phyloP scores from a whole-genome alignment of 2,113 vertebrate genomes.

The Sitta europaea region DNA sequence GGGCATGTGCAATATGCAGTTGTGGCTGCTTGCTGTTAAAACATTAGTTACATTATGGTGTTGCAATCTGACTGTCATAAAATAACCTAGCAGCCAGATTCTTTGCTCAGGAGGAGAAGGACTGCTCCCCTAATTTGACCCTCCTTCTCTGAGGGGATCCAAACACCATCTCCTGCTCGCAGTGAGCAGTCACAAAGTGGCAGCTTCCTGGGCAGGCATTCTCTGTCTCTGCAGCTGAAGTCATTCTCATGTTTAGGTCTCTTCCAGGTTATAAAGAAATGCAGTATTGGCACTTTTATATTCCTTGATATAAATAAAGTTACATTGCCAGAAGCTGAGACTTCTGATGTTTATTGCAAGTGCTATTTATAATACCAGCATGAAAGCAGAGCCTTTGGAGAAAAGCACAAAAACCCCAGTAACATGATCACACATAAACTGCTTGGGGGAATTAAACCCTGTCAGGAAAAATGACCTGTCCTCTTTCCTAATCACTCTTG shows the following conservation, averaged over 20 bases:
- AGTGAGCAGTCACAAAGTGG: accelerated
- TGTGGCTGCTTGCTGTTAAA: neutral
- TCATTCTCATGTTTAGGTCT: neutral
- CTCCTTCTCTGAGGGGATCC: neutral
- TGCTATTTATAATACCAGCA: neutral
- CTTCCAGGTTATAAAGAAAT: neutral
- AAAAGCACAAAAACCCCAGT: neutral
- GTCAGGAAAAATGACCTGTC: neutral
- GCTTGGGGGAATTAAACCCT: neutral
- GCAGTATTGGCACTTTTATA: neutral
- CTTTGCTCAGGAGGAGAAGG: neutral
- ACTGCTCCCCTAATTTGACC: neutral
- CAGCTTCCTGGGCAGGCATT: neutral
- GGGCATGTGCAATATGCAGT: neutral
- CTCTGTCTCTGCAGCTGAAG: neutral
- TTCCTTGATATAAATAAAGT: neutral
- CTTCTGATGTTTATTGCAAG: neutral
- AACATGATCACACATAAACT: neutral
- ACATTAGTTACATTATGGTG: neutral
- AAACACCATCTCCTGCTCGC: neutral
- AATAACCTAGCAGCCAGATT: neutral
- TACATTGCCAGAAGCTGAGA: neutral
- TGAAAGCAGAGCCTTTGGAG: neutral
- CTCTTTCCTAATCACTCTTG: neutral
- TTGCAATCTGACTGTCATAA: neutral